A percentile compares a stretch with the other conserved stretches of the same genome.
phyloP scores from a whole-genome alignment of 2,888 invertebrate species.

The Drosophila nr. fundita region DNA sequence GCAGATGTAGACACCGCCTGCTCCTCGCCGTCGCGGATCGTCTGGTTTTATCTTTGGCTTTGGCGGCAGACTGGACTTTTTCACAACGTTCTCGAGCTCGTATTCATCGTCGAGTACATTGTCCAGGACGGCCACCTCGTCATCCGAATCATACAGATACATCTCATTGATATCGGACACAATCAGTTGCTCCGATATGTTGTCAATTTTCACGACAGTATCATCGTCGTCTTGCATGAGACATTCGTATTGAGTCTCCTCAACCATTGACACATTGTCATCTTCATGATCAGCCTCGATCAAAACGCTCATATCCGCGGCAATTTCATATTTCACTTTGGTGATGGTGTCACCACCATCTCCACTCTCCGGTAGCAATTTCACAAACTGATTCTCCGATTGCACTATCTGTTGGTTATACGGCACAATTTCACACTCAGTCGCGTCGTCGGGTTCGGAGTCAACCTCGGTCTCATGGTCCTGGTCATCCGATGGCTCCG shows the following conservation, averaged over 20 bases:
- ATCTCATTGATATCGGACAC: slow-evolving; percentile 56
- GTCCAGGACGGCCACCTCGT: slow-evolving; percentile 68
- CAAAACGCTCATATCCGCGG: slow-evolving; percentile 43
- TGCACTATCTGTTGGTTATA: slow-evolving; percentile 11
- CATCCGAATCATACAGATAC: slow-evolving; percentile 69
- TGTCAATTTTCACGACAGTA: slow-evolving; percentile 56
- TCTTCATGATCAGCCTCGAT: slow-evolving; percentile 60
- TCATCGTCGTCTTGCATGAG: slow-evolving; percentile 60
- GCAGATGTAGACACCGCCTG: slow-evolving; percentile 70
- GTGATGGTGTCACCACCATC: slow-evolving; percentile 4
- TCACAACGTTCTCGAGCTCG: slow-evolving; percentile 69
- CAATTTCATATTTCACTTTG: slow-evolving; percentile 50
- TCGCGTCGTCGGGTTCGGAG: slow-evolving; percentile 27
- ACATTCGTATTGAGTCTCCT: slow-evolving; percentile 69
- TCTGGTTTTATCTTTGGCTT: slow-evolving; percentile 65
- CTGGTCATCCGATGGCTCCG: slow-evolving; percentile 5
- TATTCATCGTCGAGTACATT: slow-evolving; percentile 69
- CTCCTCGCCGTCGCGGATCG: slow-evolving; percentile 66
- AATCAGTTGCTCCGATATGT: slow-evolving; percentile 46
- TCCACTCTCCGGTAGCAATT: slow-evolving; percentile 35
- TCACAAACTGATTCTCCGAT: slow-evolving; percentile 29
- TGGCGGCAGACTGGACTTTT: slow-evolving; percentile 71
- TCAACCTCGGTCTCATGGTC: slow-evolving; percentile 34
- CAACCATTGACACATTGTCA: slow-evolving; percentile 49
- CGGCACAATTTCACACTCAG: slow-evolving; percentile 18